Base-by-base conservation (phyloP, 92 coral and sea anemone species). In the Epizoanthus stellaris region DNA sequence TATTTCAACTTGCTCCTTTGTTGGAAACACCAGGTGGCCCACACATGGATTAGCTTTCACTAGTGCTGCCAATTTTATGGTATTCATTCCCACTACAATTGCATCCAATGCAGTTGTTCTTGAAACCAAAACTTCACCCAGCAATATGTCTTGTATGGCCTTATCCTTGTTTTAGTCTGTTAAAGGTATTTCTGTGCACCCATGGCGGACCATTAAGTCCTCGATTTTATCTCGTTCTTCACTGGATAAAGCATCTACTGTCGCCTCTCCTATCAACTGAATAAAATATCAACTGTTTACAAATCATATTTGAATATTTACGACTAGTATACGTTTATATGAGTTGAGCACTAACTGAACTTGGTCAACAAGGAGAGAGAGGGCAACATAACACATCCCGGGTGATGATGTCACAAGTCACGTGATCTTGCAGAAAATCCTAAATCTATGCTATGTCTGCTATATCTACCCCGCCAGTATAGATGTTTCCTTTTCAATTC, bases 141-240 rank as follows among this genome's bases (percentile, higher is more conserved):
- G 69, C 39, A 86, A 42, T 63, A 81, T 73, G 64, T 90, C 93
- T 82, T 90, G 81, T 39, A 86, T 42, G 54, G 93, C 85, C 89
- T 88, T 88, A 53, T 88, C 91, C 75, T 88, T 88, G 91, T 82
- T 88, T 67, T 19, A 40, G 77, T 83, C 86, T 10, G 84, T 90
- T 49, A 90, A 63, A 72, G 92, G 85, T 59, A 86, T 52, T 71
- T 81, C 92, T 56, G 76, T 64, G 72, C 82, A 86, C 23, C 93
- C 93, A 86, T 90, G 93, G 67, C 80, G 68, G 21, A 86, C 93
- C 93, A 86, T 80, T 12, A 82, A 71, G 59, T 67, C 84, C 58
- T 90, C 89, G 23, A 89, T 38, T 73, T 85, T 85, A 76, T 86
- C 87, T 59, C 69, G 76, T 49, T 90, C 90, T 23, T 86, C 89